Conservation (phyloP, 2,113 vertebrate species). For the Agelaius tricolor region DNA sequence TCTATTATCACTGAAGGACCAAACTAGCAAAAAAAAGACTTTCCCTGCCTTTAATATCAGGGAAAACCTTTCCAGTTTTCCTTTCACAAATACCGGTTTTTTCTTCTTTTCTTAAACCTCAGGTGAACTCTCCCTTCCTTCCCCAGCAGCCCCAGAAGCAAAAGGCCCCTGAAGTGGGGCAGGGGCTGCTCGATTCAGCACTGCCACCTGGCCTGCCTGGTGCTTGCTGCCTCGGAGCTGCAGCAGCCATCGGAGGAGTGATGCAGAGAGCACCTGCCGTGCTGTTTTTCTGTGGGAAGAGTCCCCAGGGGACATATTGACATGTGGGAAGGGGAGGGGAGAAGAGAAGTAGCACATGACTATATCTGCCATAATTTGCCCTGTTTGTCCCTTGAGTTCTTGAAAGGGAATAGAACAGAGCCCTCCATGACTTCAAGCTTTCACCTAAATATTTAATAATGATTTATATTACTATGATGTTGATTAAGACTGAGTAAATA, state of each 20-base stretch:
- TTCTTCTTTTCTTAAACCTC: background rate
- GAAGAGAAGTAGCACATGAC: rapidly evolving
- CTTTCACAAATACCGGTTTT: background rate
- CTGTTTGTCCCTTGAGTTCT: background rate
- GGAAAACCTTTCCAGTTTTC: background rate
- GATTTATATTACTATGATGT: background rate
- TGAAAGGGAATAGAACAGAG: background rate
- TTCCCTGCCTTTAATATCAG: background rate
- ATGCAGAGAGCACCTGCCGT: background rate
- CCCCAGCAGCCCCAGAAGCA: background rate
- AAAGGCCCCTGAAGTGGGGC: background rate
- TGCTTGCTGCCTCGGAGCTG: background rate
- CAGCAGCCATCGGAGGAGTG: rapidly evolving
- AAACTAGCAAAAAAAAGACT: background rate
- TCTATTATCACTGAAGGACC: background rate
- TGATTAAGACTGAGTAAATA: conserved; percentile 44
- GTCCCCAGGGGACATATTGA: background rate
- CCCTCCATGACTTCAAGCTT: background rate
- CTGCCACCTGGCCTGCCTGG: background rate
- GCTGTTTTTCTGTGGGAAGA: background rate
- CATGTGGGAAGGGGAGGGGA: background rate
- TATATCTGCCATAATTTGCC: background rate
- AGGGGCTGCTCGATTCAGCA: rapidly evolving
- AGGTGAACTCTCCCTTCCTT: background rate
- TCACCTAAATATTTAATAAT: conserved; percentile 43